Percentiles rank a stretch among this genome's conserved stretches.
These are phyloP conservation scores for Chesias legatella DNA, from an alignment of 2,888 invertebrate genomes.

Conservation along the genomic window DNA sequence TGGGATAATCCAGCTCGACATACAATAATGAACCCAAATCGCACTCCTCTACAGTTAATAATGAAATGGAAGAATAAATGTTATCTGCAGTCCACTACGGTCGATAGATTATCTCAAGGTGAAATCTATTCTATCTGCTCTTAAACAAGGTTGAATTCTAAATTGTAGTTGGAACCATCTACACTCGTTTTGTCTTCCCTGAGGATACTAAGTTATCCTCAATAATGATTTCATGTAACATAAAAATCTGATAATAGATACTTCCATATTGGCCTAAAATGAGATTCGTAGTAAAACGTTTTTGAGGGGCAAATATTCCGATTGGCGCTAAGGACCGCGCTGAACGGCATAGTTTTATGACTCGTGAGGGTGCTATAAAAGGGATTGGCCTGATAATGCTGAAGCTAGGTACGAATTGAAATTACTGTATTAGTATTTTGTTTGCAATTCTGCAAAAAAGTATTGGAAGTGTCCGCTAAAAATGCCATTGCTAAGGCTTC, in stretches of 20 bases:
- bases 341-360: conserved; percentile 24
- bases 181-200: conserved; percentile 11
- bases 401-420: no score
- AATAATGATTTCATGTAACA: conserved; percentile 19
- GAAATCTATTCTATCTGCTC: conserved; percentile 5
- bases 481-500: no score
- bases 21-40: conserved; percentile 8
- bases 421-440: no score
- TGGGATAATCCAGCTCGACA: conserved; percentile 8
- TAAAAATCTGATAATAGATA: conserved; percentile 24
- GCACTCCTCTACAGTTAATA: conserved; percentile 5
- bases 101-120: neutral
- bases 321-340: conserved; percentile 18
- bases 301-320: conserved; percentile 16
- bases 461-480: no score
- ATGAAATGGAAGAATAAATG: conserved; percentile 6
- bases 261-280: conserved; percentile 19
- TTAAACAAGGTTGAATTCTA: conserved; percentile 5
- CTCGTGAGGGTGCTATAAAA: conserved; percentile 11
- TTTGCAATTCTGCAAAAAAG: no score
- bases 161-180: neutral
- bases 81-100: conserved; percentile 1
- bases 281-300: conserved; percentile 19
- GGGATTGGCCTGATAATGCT: neutral
- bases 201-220: conserved; percentile 8